These are phyloP conservation scores for Andrena camellia DNA, from an alignment of 2,888 invertebrate genomes.

Conservation along the genomic window DNA sequence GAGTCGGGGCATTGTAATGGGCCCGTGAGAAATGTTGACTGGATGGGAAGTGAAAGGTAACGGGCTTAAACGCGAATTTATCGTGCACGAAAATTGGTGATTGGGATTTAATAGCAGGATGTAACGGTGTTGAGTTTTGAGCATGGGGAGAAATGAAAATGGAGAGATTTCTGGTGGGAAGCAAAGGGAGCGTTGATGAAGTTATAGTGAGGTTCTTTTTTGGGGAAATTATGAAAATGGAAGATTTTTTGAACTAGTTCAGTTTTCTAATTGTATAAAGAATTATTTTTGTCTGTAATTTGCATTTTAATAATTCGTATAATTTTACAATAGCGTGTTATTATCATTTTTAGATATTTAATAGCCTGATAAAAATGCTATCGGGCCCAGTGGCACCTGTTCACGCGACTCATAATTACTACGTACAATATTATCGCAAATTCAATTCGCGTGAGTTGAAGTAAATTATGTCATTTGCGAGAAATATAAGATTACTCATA, in stretches of 20 bases:
- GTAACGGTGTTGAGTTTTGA: too few relatives aligned
- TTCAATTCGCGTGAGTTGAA: not conserved
- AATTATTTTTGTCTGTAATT: not conserved
- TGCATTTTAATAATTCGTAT: conserved; percentile 1
- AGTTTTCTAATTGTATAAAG: not conserved
- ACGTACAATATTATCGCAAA: not conserved
- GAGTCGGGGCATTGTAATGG: not conserved
- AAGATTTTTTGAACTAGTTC: not conserved
- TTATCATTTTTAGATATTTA: not conserved
- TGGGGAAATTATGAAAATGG: too few relatives aligned
- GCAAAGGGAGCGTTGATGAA: too few relatives aligned
- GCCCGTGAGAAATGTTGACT: not conserved
- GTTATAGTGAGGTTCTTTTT: too few relatives aligned
- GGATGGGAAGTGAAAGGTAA: not conserved
- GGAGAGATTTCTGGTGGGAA: too few relatives aligned
- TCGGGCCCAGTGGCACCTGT: not conserved
- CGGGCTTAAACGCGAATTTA: not conserved
- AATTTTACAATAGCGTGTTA: not conserved
- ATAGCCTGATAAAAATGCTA: conserved; percentile 12
- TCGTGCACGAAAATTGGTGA: conserved; percentile 2
- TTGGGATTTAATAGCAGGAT: not conserved
- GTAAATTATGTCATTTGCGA: too few relatives aligned
- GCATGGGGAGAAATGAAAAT: too few relatives aligned
- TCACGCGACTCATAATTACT: not conserved
- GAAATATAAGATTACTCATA: too few relatives aligned